These are phyloP conservation scores for Sebastes vulpes DNA, from an alignment of 2,797 vertebrate species.

Conservation along the genomic window DNA sequence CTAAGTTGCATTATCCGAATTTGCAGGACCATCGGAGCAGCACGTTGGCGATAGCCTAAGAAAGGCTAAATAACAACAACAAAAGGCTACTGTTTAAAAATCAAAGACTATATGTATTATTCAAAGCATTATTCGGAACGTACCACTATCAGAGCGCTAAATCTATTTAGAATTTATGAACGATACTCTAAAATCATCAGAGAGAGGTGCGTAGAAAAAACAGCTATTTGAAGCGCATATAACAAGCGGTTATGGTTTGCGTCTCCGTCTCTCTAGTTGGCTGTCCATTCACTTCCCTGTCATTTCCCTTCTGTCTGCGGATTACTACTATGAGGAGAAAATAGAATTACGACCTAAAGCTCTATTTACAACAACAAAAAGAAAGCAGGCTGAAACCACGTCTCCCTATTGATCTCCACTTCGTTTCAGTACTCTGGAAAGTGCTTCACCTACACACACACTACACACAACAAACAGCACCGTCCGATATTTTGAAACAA, in stretches of 20 bases:
- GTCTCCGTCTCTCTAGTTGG: background rate
- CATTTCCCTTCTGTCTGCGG: background rate
- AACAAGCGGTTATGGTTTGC: background rate
- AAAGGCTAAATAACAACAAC: background rate
- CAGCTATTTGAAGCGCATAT: background rate
- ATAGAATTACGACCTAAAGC: background rate
- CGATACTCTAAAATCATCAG: background rate
- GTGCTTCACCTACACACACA: background rate
- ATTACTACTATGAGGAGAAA: background rate
- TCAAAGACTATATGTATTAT: background rate
- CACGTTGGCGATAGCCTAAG: background rate
- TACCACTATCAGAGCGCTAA: background rate
- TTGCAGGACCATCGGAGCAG: background rate
- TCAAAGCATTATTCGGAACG: background rate
- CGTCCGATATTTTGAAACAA: background rate
- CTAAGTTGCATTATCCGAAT: background rate
- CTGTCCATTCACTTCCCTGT: background rate
- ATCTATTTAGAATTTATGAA: background rate
- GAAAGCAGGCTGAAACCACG: too few relatives aligned
- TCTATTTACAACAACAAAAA: background rate
- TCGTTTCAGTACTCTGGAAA: background rate
- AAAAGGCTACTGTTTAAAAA: background rate
- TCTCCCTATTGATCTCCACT: background rate
- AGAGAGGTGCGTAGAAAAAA: background rate
- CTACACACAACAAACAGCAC: background rate